phyloP scores from a whole-genome alignment of 2,113 vertebrate genomes.

The Nothoprocta perdicaria region DNA sequence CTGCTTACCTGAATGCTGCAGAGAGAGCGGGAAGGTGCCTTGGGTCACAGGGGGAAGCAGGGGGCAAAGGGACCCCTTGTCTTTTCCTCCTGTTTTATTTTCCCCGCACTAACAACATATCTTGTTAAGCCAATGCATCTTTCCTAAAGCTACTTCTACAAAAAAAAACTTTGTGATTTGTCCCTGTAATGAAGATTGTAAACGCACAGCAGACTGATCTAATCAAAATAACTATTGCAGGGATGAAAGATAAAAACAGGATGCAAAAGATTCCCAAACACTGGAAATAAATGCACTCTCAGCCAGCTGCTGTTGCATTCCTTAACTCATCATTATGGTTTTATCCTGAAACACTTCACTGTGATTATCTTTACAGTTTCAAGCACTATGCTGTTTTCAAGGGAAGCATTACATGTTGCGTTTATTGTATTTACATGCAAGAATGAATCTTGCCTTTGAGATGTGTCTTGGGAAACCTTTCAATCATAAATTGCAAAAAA shows the following conservation, averaged over 20 bases:
- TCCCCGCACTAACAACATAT: neutral
- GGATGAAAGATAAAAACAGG: fast-evolving
- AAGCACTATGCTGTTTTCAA: neutral
- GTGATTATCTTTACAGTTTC: neutral
- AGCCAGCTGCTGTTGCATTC: neutral
- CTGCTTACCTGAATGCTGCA: fast-evolving
- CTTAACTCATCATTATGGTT: neutral
- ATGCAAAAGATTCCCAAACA: neutral
- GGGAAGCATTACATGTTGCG: neutral
- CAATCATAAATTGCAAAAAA: neutral
- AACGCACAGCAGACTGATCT: fast-evolving
- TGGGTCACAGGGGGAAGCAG: neutral
- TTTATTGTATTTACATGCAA: neutral
- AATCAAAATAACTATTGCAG: neutral
- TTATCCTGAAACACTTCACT: neutral
- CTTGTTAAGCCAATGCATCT: neutral
- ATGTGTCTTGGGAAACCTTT: neutral
- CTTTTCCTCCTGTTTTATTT: neutral
- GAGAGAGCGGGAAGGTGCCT: fast-evolving
- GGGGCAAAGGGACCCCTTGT: neutral
- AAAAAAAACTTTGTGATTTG: neutral
- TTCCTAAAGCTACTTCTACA: fast-evolving
- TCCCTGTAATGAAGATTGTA: fast-evolving
- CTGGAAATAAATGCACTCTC: neutral
- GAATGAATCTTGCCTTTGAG: neutral